phyloP scores from a whole-genome alignment of 2,797 vertebrate species.

The Choloepus didactylus region DNA sequence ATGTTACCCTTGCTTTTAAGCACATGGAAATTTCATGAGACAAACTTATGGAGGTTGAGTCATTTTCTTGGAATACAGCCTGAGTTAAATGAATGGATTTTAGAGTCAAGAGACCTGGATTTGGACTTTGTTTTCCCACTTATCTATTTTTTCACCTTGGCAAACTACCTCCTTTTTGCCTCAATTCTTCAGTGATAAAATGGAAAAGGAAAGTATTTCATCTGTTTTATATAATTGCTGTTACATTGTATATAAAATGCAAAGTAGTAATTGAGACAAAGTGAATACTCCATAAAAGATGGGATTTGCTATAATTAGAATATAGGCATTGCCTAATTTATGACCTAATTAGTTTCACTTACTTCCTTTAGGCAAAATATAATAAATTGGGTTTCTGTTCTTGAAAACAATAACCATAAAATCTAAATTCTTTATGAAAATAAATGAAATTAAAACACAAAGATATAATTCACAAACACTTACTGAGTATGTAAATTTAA shows the following conservation, averaged over 20 bases:
- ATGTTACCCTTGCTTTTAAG: background rate
- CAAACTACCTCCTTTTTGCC: background rate
- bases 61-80: background rate
- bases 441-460: constrained; percentile 62
- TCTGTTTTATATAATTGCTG: background rate
- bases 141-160: background rate
- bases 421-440: constrained; percentile 61
- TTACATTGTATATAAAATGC: background rate
- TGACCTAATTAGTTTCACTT: constrained; percentile 68
- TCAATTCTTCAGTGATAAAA: background rate
- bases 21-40: background rate
- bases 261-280: constrained; percentile 49
- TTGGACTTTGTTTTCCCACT: background rate
- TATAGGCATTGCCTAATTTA: constrained; percentile 53
- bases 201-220: background rate
- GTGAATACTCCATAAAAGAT: constrained; percentile 5
- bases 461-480: constrained; percentile 51
- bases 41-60: background rate
- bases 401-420: constrained; percentile 59
- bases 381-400: constrained; percentile 56
- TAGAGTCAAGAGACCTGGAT: background rate
- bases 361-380: constrained; percentile 45
- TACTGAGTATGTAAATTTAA: constrained; percentile 73
- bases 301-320: constrained; percentile 56
- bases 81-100: background rate